A percentile compares a stretch with the other conserved stretches of the same genome.
These are phyloP conservation scores for Gnatocerus cornutus DNA, from an alignment of 2,888 invertebrate genomes.

Conservation along the genomic window DNA sequence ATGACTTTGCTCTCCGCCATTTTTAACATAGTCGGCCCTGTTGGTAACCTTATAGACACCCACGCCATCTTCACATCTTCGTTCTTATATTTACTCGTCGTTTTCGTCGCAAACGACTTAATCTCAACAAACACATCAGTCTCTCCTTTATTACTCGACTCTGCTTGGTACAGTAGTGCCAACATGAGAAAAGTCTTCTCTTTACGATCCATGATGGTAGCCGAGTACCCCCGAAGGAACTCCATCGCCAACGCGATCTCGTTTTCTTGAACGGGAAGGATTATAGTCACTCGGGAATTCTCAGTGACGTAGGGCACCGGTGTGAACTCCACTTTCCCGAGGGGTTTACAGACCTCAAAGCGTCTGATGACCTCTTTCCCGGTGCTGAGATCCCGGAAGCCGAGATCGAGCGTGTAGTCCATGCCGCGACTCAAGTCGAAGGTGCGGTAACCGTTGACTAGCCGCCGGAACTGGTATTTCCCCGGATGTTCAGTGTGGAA, in stretches of 20 bases:
- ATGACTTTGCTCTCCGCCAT: conserved; percentile 68
- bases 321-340: conserved; percentile 91
- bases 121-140: conserved; percentile 69
- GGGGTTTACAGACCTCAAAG: conserved; percentile 86
- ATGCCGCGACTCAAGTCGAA: conserved; percentile 90
- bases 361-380: conserved; percentile 73
- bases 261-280: conserved; percentile 80
- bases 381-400: conserved; percentile 72
- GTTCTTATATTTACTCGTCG: conserved; percentile 79
- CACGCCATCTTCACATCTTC: conserved; percentile 81
- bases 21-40: conserved; percentile 57
- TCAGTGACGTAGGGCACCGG: conserved; percentile 97
- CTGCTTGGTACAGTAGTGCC: conserved; percentile 79
- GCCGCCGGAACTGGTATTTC: conserved; percentile 72
- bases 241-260: conserved; percentile 74
- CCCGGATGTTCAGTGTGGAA: conserved; percentile 72
- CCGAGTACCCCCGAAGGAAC: conserved; percentile 83
- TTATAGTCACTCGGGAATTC: conserved; percentile 85
- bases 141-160: conserved; percentile 75
- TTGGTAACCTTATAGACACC: conserved; percentile 79
- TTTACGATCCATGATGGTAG: conserved; percentile 77
- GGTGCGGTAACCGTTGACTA: conserved; percentile 82
- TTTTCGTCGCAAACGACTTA: conserved; percentile 77
- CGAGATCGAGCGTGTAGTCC: conserved; percentile 87
- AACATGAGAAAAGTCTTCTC: conserved; percentile 86